These are phyloP conservation scores for Alfaro cultratus DNA, from an alignment of 2,797 vertebrate species.

Conservation along the genomic window DNA sequence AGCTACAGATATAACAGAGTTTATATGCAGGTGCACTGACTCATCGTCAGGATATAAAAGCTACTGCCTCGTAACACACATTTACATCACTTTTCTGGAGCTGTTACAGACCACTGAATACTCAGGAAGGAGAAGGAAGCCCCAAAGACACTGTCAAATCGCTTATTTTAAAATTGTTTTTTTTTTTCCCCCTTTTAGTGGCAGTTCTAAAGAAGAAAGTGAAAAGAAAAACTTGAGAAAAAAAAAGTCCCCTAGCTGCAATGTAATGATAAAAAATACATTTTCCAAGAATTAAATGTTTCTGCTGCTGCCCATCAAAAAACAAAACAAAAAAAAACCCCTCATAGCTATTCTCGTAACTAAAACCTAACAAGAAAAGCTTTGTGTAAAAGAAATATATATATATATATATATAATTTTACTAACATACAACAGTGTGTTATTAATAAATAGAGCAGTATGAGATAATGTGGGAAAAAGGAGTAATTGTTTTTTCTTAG, in stretches of 20 bases:
- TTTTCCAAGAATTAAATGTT: constrained; percentile 12
- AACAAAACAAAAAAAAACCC: not conserved
- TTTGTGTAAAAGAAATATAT: constrained; percentile 9
- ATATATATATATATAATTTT: not conserved
- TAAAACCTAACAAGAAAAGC: not conserved
- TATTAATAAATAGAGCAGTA: not conserved
- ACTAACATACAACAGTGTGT: not conserved
- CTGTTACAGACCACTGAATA: constrained; percentile 34
- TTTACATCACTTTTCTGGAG: constrained; percentile 54
- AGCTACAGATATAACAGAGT: constrained; percentile 59
- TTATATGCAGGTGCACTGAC: constrained; percentile 69
- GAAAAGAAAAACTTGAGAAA: constrained; percentile 20
- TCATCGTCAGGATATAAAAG: constrained; percentile 46
- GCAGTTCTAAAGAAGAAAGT: constrained; percentile 24
- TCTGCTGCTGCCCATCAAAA: constrained; percentile 2
- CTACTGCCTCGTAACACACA: constrained; percentile 50
- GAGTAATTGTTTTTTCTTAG: not conserved
- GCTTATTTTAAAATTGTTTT: constrained; percentile 12
- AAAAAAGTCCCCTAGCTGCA: not conserved
- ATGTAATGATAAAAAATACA: constrained; percentile 23
- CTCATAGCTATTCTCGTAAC: not conserved
- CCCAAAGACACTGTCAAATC: constrained; percentile 30
- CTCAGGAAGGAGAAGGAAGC: constrained; percentile 12
- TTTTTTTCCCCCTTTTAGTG: constrained; percentile 15
- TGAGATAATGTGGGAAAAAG: not conserved